Evolutionary conservation across 2,888 invertebrate genomes (phyloP).

Genomic region (Aphidoletes aphidimyza): DNA sequence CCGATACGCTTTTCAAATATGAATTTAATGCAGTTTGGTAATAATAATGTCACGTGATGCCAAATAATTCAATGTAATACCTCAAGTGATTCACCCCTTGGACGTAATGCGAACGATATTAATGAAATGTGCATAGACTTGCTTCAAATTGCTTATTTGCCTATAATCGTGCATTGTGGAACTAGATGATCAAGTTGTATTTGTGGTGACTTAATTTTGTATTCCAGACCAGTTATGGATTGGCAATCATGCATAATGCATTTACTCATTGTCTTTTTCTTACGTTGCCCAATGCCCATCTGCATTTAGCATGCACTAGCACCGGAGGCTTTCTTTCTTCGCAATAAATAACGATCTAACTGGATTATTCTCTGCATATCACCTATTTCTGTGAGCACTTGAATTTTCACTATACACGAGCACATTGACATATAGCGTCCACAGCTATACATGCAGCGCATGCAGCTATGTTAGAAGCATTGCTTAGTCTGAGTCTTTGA

Average conservation of each 20-base stretch:
- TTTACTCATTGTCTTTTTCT: not conserved
- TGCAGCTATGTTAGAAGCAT: too few relatives aligned
- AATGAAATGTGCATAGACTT: too few relatives aligned
- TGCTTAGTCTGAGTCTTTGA: not conserved
- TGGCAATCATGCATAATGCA: not conserved
- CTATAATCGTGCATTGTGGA: not conserved
- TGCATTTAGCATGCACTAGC: not conserved
- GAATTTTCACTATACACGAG: not conserved
- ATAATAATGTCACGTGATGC: too few relatives aligned
- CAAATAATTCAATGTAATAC: too few relatives aligned
- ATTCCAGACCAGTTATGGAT: not conserved
- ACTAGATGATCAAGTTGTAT: not conserved
- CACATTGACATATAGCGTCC: too few relatives aligned
- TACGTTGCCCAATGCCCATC: not conserved
- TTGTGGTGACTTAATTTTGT: conserved; percentile 9
- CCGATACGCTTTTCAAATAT: too few relatives aligned
- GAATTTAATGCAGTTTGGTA: too few relatives aligned
- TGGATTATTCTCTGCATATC: too few relatives aligned
- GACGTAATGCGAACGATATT: not conserved
- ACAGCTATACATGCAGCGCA: too few relatives aligned
- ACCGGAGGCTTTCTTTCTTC: not conserved
- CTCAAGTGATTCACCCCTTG: too few relatives aligned
- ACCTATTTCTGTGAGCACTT: too few relatives aligned
- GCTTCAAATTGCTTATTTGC: too few relatives aligned
- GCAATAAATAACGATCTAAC: not conserved